Evolutionary conservation across 2,113 vertebrate species (phyloP), one percentile per base, ranked within the genome.

Genomic region (Eudyptes chrysolophus): DNA sequence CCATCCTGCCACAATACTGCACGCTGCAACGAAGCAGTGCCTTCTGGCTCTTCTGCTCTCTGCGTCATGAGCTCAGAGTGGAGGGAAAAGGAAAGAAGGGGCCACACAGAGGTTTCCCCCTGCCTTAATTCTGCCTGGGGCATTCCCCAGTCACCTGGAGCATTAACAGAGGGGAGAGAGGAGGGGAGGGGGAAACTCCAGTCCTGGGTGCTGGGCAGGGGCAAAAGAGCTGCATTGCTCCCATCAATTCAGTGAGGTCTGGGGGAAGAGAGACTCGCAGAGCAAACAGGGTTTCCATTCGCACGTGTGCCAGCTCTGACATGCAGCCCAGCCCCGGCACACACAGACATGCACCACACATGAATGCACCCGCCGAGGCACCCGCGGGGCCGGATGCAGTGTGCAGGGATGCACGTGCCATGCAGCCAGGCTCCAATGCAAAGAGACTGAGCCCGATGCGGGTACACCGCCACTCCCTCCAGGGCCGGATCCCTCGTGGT

Each of bases 61-160:
- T 4, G 3, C 44, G 57, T 25, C 40, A 11, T 3, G 38, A 89
- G 55, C 69, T 1, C 2, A 61, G 38, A 0, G 0, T 6, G 4
- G 46, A 46, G 20, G 36, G 16, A n/a, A 79, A 16, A 78, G 64
- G 30, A 57, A 60, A 81, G 65, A 64, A 90, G 30, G 22, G 52
- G 30, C 14, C 69, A 29, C 5, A 13, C 42, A 21, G 65, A 76
- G 30, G 14, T 22, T 66, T 48, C 27, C 30, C 27, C 74, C 4
- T 40, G 7, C 20, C 61, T 40, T 38, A 52, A 52, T 48, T 52
- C 42, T 76, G 55, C 26, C 79, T 29, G 54, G 44, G 71, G 32
- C n/a, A n/a, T 48, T 52, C 42, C 42, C 38, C 40, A 25, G 44
- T 46, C 60, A 46, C 44, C 42, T 16, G 42, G n/a, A 78, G 46